Evolutionary conservation across 2,113 vertebrate genomes (phyloP).

Genomic region (Oceanites oceanicus): DNA sequence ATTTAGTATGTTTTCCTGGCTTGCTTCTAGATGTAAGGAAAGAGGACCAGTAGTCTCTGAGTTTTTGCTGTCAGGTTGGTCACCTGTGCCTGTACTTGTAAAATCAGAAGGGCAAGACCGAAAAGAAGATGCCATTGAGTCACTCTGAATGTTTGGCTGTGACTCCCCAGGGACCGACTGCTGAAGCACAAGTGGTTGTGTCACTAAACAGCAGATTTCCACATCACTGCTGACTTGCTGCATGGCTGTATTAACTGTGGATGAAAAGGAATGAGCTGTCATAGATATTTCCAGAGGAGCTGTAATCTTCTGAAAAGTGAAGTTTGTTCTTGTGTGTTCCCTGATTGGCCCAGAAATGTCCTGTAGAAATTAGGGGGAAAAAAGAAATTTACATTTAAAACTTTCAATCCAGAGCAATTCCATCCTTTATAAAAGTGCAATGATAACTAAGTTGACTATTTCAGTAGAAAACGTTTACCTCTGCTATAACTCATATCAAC

Average conservation of each 20-base stretch:
- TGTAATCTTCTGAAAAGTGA: neutral
- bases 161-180: neutral
- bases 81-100: neutral
- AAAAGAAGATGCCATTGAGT: neutral
- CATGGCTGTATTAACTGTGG: neutral
- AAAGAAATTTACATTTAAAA: neutral
- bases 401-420: neutral
- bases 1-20: neutral
- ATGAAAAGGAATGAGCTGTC: neutral
- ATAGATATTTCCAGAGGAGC: neutral
- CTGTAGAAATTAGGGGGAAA: neutral
- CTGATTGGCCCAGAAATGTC: slow-evolving; percentile 8
- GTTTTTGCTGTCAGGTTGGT: neutral
- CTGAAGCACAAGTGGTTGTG: neutral
- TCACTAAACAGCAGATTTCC: neutral
- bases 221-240: neutral
- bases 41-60: neutral
- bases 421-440: neutral
- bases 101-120: neutral
- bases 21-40: neutral
- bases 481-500: neutral
- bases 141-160: neutral
- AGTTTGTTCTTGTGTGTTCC: neutral
- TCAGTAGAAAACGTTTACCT: neutral
- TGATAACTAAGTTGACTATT: neutral